Conservation (phyloP, 2,888 invertebrate genomes). For the Troilus luridus region DNA sequence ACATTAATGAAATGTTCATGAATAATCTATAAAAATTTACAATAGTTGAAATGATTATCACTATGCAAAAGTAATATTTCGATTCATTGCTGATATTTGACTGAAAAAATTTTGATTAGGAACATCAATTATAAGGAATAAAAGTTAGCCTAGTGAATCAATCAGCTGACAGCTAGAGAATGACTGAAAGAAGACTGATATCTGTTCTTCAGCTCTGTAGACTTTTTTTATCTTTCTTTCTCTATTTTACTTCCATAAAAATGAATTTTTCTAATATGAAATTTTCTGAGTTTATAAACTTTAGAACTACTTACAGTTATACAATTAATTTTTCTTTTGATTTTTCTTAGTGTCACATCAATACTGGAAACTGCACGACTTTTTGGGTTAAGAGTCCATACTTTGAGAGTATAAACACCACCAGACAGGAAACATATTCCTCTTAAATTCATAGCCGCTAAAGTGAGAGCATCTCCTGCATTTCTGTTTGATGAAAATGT, state of each 20-base stretch:
- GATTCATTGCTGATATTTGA: background rate
- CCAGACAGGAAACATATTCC: slow-evolving; percentile 80
- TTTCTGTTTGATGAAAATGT: slow-evolving; percentile 76
- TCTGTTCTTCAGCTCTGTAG: too few relatives aligned
- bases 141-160: background rate
- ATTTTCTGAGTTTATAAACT: background rate
- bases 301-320: slow-evolving; percentile 71
- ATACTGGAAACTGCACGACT: slow-evolving; percentile 79
- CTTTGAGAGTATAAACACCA: slow-evolving; percentile 80
- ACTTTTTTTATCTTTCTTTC: too few relatives aligned
- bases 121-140: background rate
- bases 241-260: too few relatives aligned
- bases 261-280: too few relatives aligned
- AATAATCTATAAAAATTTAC: background rate
- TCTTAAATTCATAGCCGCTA: slow-evolving; percentile 73
- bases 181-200: too few relatives aligned
- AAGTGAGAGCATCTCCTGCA: slow-evolving; percentile 78
- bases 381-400: slow-evolving; percentile 82
- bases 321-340: slow-evolving; percentile 83
- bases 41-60: background rate
- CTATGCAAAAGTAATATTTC: background rate
- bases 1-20: background rate
- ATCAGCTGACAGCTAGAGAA: background rate
- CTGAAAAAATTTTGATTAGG: background rate
- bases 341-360: slow-evolving; percentile 84